A percentile compares a stretch with the other conserved stretches of the same genome.
Conservation (phyloP, 2,797 vertebrate genomes). For the Distichodus sexfasciatus region DNA sequence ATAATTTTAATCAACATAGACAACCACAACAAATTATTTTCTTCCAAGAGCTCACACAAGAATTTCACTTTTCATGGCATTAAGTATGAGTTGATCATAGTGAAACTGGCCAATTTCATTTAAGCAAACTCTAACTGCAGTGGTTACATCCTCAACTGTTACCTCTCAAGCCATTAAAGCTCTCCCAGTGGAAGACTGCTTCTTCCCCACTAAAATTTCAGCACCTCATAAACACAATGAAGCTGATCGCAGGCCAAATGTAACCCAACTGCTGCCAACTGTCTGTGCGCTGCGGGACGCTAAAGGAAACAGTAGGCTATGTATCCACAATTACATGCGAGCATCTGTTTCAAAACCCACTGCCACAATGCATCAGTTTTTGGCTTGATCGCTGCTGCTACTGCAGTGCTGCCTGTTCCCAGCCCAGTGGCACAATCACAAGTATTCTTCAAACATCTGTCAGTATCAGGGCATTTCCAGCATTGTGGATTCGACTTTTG, state of each 20-base stretch:
- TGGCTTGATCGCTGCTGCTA: not conserved
- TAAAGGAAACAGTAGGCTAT: not conserved
- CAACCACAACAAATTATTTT: no score
- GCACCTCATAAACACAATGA: not conserved
- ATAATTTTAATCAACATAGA: no score
- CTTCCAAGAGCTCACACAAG: no score
- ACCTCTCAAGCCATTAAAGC: not conserved
- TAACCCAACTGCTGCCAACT: constrained; percentile 2
- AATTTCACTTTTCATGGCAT: not conserved
- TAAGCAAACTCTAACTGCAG: constrained; percentile 2
- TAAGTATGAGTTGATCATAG: not conserved
- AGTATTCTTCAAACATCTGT: not conserved
- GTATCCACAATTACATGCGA: constrained; percentile 24
- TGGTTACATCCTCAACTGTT: not conserved
- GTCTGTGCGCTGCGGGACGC: not conserved
- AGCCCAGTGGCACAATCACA: not conserved
- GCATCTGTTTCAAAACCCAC: constrained; percentile 28
- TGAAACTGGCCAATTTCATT: not conserved
- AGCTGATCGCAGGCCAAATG: not conserved
- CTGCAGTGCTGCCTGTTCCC: not conserved
- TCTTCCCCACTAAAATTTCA: not conserved
- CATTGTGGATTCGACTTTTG: no score
- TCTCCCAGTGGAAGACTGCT: not conserved
- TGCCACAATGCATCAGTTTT: not conserved
- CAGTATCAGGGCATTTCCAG: not conserved